Conservation (phyloP, 2,797 vertebrate species). For the Pitangus sulphuratus region DNA sequence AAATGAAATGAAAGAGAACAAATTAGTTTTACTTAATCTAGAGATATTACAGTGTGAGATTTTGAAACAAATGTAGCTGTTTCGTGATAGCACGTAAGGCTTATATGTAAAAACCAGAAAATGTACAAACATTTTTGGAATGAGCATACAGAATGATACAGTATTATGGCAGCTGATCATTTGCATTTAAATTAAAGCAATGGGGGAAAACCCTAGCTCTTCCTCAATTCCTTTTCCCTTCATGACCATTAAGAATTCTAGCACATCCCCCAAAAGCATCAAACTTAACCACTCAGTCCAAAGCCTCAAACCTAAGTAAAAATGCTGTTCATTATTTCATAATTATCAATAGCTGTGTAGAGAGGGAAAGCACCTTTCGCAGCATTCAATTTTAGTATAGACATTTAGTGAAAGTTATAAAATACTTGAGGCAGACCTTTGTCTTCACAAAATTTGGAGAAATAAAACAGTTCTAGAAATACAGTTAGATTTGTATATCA, state of each 20-base stretch:
- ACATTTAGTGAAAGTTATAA: background rate
- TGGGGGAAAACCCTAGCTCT: fast-evolving
- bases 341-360: background rate
- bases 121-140: background rate
- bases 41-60: background rate
- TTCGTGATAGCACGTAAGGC: background rate
- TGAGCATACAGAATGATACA: background rate
- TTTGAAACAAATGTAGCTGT: background rate
- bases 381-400: background rate
- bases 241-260: background rate
- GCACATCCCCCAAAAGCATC: background rate
- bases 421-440: background rate
- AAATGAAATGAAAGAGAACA: background rate
- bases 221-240: background rate
- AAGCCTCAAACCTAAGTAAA: background rate
- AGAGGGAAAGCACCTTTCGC: background rate
- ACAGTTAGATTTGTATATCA: background rate
- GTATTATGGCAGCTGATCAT: background rate
- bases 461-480: background rate
- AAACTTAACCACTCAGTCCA: background rate
- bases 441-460: background rate
- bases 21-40: background rate
- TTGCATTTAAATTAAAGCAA: background rate
- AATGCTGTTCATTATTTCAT: background rate
- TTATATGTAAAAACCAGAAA: background rate